phyloP scores from a whole-genome alignment of 2,888 invertebrate genomes.

The Thymelicus lineola region DNA sequence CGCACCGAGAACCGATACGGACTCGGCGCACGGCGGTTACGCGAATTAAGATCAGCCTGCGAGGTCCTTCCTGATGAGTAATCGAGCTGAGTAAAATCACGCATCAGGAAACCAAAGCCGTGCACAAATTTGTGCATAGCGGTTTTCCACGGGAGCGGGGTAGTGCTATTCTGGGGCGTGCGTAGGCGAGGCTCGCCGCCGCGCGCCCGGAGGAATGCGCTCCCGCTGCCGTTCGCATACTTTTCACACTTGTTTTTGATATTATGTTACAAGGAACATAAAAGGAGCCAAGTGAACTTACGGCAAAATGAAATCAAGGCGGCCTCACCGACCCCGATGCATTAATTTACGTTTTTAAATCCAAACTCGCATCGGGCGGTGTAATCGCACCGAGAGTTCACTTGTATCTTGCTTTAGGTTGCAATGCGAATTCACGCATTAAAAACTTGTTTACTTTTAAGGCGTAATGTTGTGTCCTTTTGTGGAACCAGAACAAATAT shows the following conservation, averaged over 20 bases:
- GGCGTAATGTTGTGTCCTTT: conserved; percentile 68
- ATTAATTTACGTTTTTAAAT: conserved; percentile 56
- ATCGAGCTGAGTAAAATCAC: conserved; percentile 43
- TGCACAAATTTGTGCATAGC: conserved; percentile 77
- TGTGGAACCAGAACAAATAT: conserved; percentile 68
- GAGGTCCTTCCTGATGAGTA: conserved; percentile 55
- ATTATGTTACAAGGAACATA: conserved; percentile 52
- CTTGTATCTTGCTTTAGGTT: conserved; percentile 68
- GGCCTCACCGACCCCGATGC: conserved; percentile 50
- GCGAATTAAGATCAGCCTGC: conserved; percentile 59
- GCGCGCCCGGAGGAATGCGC: conserved; percentile 57
- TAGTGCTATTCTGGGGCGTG: conserved; percentile 75
- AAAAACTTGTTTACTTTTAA: conserved; percentile 80
- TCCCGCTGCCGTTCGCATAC: conserved; percentile 50
- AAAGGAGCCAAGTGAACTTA: conserved; percentile 54
- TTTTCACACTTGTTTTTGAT: conserved; percentile 58
- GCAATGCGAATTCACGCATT: conserved; percentile 74
- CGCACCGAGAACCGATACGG: conserved; percentile 17
- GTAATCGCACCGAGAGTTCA: conserved; percentile 56
- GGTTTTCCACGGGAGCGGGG: conserved; percentile 75
- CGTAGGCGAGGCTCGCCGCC: conserved; percentile 54
- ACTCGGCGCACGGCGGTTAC: conserved; percentile 47
- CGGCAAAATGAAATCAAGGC: conserved; percentile 44
- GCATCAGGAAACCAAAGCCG: conserved; percentile 65
- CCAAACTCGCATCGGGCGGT: conserved; percentile 54